These are phyloP conservation scores for Eurystomus gularis DNA, from an alignment of 2,113 vertebrate species.

Conservation along the genomic window DNA sequence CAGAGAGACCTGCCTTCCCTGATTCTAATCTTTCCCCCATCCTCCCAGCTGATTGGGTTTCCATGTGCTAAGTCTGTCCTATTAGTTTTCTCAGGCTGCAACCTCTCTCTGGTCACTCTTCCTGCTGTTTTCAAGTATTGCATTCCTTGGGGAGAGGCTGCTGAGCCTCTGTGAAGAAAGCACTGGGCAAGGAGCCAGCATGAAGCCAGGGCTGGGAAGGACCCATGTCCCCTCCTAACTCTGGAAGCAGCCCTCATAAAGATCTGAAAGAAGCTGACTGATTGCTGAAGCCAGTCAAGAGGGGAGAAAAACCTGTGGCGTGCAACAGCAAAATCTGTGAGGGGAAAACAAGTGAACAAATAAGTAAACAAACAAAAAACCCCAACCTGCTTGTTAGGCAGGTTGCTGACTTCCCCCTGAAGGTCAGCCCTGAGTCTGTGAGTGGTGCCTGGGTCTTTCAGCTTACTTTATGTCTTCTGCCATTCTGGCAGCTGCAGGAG, in stretches of 20 bases:
- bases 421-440: not conserved
- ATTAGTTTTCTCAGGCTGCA: not conserved
- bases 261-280: not conserved
- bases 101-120: not conserved
- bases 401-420: not conserved
- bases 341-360: not conserved
- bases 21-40: not conserved
- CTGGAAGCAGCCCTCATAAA: not conserved
- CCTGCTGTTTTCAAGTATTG: not conserved
- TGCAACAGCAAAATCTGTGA: not conserved
- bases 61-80: not conserved
- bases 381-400: not conserved
- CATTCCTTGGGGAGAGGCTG: not conserved
- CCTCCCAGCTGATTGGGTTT: not conserved
- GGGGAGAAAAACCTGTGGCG: not conserved
- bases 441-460: not conserved
- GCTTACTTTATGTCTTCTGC: not conserved
- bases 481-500: not conserved
- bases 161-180: not conserved
- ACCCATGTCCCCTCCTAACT: not conserved
- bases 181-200: not conserved
- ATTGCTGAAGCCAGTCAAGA: not conserved
- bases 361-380: not conserved
- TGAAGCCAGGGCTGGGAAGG: not conserved
- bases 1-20: not conserved